Percentiles rank a stretch among this genome's conserved stretches.
These are phyloP conservation scores for Zaprionus capensis DNA, from an alignment of 1,140 invertebrate genomes.

Conservation along the genomic window DNA sequence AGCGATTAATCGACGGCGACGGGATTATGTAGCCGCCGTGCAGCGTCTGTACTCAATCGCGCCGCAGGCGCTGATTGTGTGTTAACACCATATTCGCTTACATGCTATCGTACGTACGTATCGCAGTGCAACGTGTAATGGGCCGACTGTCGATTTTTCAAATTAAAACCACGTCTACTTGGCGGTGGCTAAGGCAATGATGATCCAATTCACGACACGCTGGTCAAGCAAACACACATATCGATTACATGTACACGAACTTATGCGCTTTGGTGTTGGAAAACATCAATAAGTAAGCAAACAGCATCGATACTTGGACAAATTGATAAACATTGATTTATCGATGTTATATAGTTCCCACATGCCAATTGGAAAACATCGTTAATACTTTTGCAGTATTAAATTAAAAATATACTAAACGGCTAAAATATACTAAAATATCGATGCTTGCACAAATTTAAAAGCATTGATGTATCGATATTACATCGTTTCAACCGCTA, in stretches of 20 bases:
- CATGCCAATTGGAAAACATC: neutral
- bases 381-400: neutral
- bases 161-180: conserved; percentile 65
- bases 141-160: conserved; percentile 65
- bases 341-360: neutral
- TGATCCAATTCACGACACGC: neutral
- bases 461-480: neutral
- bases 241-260: conserved; percentile 1
- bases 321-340: neutral
- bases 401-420: neutral
- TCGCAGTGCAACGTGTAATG: conserved; percentile 64
- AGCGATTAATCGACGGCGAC: conserved; percentile 54
- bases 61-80: conserved; percentile 65
- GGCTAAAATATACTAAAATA: neutral
- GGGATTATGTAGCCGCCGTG: conserved; percentile 29
- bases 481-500: neutral
- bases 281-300: neutral
- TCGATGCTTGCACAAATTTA: neutral
- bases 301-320: neutral
- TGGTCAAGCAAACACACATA: neutral
- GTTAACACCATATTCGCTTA: conserved; percentile 83
- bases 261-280: neutral
- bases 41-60: conserved; percentile 63
- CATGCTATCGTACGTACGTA: conserved; percentile 58
- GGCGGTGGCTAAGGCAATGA: neutral